Base-by-base conservation (phyloP, 2,113 vertebrate genomes). In the Myanophis thanlyinensis region DNA sequence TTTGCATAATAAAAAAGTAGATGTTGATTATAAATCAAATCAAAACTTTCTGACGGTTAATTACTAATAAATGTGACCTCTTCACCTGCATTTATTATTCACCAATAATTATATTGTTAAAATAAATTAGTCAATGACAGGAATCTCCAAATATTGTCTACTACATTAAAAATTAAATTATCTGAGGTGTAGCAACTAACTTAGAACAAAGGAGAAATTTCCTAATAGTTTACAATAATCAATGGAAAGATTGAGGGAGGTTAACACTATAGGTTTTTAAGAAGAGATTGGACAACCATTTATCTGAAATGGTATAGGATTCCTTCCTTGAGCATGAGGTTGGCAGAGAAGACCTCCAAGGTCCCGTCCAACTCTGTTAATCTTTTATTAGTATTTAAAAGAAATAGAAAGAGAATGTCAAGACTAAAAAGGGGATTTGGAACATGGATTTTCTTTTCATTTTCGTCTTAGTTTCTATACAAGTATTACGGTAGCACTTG, bases 101-200 rank as follows among this genome's bases (percentile, higher is more conserved):
- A 97, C 96, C 97, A 97, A 97, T 97, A 96, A 97, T 97, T 98
- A 96, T 97, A 91, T 96, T 97, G 97, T 98, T 98, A 97, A 96
- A 97, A 96, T 96, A 94, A 98, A 97, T 98, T 97, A 96, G 93
- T 95, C 97, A 97, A 96, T 97, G 97, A 96, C 94, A 95, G 97
- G 94, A 93, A 96, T 97, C 96, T 97, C 97, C 95, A 96, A 96
- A 97, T 97, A 95, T 96, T 97, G 97, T 95, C 94, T 96, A 96
- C 93, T 90, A 96, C 94, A 97, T 89, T 47, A 59, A 95, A 96
- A 95, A 96, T 96, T 97, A 85, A 97, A 94, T 96, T 96, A 97
- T 96, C 96, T 96, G 96, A 92, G 92, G 96, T 96, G 95, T 96
- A 94, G 96, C 96, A 96, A 96, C 94, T 62, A 62, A 62, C 59